Evolutionary conservation across 2,113 vertebrate genomes (phyloP).

Genomic region (Tachysurus fulvidraco): DNA sequence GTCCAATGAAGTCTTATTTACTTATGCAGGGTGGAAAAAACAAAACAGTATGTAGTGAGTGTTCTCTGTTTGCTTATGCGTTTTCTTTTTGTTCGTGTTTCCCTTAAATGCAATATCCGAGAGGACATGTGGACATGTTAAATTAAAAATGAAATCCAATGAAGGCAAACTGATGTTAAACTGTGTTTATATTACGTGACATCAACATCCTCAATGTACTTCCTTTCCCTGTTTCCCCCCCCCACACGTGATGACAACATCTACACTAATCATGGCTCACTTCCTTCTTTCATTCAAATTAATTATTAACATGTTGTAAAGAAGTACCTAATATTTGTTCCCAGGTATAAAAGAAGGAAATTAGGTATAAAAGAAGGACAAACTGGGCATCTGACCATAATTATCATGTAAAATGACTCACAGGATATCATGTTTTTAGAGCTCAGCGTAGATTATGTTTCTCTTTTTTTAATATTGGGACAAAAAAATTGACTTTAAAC

Average conservation of each 20-base stretch:
- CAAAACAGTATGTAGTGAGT: neutral
- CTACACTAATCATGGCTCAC: neutral
- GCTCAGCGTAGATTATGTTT: conserved; percentile 40
- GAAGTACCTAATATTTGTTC: neutral
- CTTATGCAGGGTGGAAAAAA: neutral
- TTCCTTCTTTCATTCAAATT: neutral
- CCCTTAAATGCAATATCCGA: neutral
- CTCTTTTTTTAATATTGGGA: conserved; percentile 60
- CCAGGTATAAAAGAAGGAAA: neutral
- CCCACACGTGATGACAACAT: neutral
- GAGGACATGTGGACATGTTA: neutral
- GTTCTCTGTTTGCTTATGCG: too few species aligned
- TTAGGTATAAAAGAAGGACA: too few species aligned
- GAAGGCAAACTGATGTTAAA: neutral
- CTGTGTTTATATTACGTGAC: neutral
- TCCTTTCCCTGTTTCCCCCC: too few species aligned
- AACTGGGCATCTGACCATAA: neutral
- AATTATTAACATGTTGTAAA: neutral
- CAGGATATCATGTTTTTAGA: neutral
- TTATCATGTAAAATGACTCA: neutral
- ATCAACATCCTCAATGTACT: neutral
- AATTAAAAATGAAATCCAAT: neutral
- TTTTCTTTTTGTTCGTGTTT: neutral
- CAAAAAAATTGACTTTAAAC: conserved; percentile 68
- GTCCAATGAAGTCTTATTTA: neutral